Percentiles rank a stretch among this genome's conserved stretches.
These are phyloP conservation scores for Ormia ochracea DNA, from an alignment of 2,888 invertebrate species.

Conservation along the genomic window DNA sequence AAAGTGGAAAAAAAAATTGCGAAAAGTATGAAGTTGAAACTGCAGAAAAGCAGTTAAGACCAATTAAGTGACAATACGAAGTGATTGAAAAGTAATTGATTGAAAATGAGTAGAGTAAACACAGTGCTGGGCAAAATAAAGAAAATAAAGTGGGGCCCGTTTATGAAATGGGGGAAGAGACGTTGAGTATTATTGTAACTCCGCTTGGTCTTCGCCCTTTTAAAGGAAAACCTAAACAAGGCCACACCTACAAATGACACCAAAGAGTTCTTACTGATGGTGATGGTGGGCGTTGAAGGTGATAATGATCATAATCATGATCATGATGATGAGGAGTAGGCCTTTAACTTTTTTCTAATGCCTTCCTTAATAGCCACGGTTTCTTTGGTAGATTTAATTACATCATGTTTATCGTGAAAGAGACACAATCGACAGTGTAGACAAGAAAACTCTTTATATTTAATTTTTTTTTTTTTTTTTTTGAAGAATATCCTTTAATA, in stretches of 20 bases:
- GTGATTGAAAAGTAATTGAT: background rate
- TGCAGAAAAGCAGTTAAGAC: slow-evolving; percentile 58
- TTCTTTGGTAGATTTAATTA: too few relatives aligned
- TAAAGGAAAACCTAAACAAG: slow-evolving; percentile 29
- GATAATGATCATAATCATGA: slow-evolving; percentile 37
- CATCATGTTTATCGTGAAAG: too few relatives aligned
- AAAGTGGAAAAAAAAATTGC: background rate
- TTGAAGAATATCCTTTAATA: too few relatives aligned
- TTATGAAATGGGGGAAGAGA: background rate
- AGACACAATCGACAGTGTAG: too few relatives aligned
- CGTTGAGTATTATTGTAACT: slow-evolving; percentile 7
- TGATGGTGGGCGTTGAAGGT: background rate
- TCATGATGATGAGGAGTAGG: too few relatives aligned
- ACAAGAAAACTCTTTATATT: too few relatives aligned
- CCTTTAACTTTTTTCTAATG: too few relatives aligned
- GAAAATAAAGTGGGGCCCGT: background rate
- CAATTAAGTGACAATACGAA: slow-evolving; percentile 50
- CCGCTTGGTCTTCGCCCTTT: slow-evolving; percentile 7
- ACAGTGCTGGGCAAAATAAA: background rate
- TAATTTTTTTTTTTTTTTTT: too few relatives aligned
- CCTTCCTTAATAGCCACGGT: too few relatives aligned
- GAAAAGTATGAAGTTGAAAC: slow-evolving; percentile 48
- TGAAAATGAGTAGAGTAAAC: background rate
- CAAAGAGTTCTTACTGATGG: slow-evolving; percentile 35
- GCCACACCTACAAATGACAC: slow-evolving; percentile 9